phyloP scores from a whole-genome alignment of 2,113 vertebrate genomes.

The Diadophis punctatus region DNA sequence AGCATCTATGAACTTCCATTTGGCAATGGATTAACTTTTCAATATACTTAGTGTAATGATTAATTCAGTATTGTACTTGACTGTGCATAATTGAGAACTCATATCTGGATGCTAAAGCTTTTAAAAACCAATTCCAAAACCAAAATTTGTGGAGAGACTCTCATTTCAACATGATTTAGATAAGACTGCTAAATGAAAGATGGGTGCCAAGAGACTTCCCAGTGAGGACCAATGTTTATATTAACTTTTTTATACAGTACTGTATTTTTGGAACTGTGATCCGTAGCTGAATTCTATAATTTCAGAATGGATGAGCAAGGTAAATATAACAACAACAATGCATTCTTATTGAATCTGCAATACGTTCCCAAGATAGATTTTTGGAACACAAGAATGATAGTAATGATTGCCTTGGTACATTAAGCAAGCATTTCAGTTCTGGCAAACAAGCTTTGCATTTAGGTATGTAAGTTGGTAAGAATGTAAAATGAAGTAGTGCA shows the following conservation, averaged over 20 bases:
- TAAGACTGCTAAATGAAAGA: neutral
- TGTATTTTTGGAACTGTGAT: neutral
- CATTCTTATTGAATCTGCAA: neutral
- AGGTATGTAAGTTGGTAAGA: neutral
- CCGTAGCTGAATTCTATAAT: neutral
- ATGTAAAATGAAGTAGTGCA: neutral
- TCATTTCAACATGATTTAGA: neutral
- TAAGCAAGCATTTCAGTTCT: neutral
- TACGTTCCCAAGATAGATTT: neutral
- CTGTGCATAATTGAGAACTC: neutral
- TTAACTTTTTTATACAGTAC: neutral
- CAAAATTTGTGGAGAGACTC: neutral
- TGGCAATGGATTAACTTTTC: neutral
- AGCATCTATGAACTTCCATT: neutral
- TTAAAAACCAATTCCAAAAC: neutral
- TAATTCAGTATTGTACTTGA: conserved; percentile 8
- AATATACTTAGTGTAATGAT: conserved; percentile 14
- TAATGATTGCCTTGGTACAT: neutral
- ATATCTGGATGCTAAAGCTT: conserved; percentile 7
- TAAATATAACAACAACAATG: neutral
- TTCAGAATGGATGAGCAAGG: neutral
- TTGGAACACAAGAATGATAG: neutral
- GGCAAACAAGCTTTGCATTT: neutral
- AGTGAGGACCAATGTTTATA: neutral
- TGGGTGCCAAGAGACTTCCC: neutral